A percentile compares a stretch with the other conserved stretches of the same genome.
These are phyloP conservation scores for Archaeoteleia sp. DNA, from an alignment of 2,888 invertebrate genomes.

Conservation along the genomic window DNA sequence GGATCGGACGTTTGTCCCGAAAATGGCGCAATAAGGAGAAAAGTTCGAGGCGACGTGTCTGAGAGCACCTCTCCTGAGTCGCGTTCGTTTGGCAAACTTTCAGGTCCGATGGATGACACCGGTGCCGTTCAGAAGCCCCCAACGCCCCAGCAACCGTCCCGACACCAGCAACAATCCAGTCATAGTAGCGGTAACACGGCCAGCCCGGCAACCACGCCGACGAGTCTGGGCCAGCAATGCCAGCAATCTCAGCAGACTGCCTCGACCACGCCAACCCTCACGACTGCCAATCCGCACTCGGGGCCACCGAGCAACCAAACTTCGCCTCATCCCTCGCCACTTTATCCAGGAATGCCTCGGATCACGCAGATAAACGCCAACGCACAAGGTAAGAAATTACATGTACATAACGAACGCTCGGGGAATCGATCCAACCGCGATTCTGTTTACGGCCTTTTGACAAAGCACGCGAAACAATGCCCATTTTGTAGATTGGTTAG, in stretches of 20 bases:
- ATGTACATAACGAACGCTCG: no score
- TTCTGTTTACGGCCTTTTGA: no score
- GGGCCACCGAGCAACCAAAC: conserved; percentile 69
- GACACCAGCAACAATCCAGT: conserved; percentile 62
- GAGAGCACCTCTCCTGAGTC: no score
- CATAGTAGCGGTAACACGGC: conserved; percentile 63
- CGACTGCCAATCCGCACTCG: conserved; percentile 68
- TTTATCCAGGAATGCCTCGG: conserved; percentile 69
- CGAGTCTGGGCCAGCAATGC: conserved; percentile 58
- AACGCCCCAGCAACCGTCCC: conserved; percentile 72
- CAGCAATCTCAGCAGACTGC: conserved; percentile 64
- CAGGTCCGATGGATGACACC: conserved; percentile 65
- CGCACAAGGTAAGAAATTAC: conserved; percentile 67
- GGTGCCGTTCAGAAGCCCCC: conserved; percentile 72
- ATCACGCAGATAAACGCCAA: conserved; percentile 68
- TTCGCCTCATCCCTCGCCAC: conserved; percentile 71
- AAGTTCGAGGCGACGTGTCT: no score
- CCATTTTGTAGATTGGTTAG: no score
- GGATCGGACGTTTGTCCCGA: no score
- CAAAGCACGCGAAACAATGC: no score
- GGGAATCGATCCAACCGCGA: no score
- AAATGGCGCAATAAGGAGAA: no score
- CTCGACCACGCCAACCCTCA: conserved; percentile 65
- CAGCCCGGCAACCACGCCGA: conserved; percentile 68
- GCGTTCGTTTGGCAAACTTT: conserved; percentile 48